Base-by-base conservation (phyloP, 2,888 invertebrate genomes). In the Fragum sueziense region DNA sequence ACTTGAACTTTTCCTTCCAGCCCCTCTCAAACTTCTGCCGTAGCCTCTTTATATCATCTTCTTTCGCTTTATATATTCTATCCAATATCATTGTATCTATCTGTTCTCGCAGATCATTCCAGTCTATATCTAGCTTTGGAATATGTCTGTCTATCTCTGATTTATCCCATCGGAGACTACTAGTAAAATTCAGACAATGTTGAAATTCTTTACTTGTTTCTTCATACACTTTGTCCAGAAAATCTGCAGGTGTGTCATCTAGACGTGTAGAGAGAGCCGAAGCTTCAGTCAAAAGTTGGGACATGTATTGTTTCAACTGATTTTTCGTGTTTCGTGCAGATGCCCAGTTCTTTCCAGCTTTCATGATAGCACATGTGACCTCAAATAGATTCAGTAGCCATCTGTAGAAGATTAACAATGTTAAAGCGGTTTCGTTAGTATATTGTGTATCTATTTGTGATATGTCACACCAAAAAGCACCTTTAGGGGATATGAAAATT, bases 381-480 rank as follows among this genome's bases (percentile, higher is more conserved):
- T 80, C 76, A 31, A 80, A 54, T 25, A 73, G 31, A 31, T 73
- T 73, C 29, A 80, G 57, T 17, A 76, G 57, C 80, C 80, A 80
- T 14, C 80, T 80, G 14, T 9, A 37, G 14, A 37, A 37, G 70
- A 34, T 61, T 29, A 17, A 59, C 41, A 33, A 20, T 25, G 62
- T 6, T 27, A 41, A 9, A 41, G 41, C 41, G 41, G 41, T 41
- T 41, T 41, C 17, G 11, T 41, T 11, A 41, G 41, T 41, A 41
- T 11, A 41, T 9, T 41, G 17, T 9, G 17, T 9, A 17, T 11
- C 17, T 41, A 41, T 17, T 54, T 17, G 9, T 61, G 61, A n/a
- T n/a, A 61, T 54, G 22, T 54, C n/a, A n/a, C 57, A 17, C 41
- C 41, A 41, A 41, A 17, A 41, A 41, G 17, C 17, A 11, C 41